These are phyloP conservation scores for Ochropleura leucogaster DNA, from an alignment of 2,888 invertebrate genomes.

Conservation along the genomic window DNA sequence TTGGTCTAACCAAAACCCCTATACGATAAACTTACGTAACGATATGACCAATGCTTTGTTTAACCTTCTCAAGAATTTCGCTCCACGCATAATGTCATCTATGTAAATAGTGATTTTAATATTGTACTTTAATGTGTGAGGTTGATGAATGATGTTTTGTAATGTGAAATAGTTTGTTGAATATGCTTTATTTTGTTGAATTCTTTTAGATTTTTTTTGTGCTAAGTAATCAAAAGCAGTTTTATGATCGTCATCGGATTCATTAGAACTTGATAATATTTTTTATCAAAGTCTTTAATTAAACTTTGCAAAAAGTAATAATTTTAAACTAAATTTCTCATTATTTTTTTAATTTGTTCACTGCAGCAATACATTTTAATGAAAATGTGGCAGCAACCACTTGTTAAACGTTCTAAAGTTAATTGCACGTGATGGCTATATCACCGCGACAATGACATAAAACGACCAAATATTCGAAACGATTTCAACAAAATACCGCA, in stretches of 20 bases:
- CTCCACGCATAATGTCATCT: slow-evolving; percentile 58
- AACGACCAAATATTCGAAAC: slow-evolving; percentile 35
- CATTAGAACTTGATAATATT: background rate
- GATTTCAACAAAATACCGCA: slow-evolving; percentile 9
- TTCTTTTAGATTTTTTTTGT: background rate
- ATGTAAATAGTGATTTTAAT: slow-evolving; percentile 55
- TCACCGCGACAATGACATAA: slow-evolving; percentile 29
- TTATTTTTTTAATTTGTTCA: slow-evolving; percentile 4
- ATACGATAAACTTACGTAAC: slow-evolving; percentile 41
- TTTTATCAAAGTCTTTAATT: background rate
- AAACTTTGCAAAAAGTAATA: background rate
- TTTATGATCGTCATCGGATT: slow-evolving; percentile 4
- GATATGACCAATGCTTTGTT: slow-evolving; percentile 25
- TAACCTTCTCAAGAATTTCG: slow-evolving; percentile 32
- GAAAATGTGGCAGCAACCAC: slow-evolving; percentile 17
- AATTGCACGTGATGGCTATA: slow-evolving; percentile 31
- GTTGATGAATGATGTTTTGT: slow-evolving; percentile 31
- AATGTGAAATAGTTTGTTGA: slow-evolving; percentile 7
- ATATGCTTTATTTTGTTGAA: slow-evolving; percentile 17
- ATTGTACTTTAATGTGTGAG: slow-evolving; percentile 44
- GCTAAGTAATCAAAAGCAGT: background rate
- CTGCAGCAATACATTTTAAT: slow-evolving; percentile 8
- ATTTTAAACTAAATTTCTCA: background rate
- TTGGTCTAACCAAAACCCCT: slow-evolving; percentile 25
- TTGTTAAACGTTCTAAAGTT: slow-evolving; percentile 32